Conservation (phyloP, 53 echinoderm and acorn worm genomes). For the Paelopatides confundens region DNA sequence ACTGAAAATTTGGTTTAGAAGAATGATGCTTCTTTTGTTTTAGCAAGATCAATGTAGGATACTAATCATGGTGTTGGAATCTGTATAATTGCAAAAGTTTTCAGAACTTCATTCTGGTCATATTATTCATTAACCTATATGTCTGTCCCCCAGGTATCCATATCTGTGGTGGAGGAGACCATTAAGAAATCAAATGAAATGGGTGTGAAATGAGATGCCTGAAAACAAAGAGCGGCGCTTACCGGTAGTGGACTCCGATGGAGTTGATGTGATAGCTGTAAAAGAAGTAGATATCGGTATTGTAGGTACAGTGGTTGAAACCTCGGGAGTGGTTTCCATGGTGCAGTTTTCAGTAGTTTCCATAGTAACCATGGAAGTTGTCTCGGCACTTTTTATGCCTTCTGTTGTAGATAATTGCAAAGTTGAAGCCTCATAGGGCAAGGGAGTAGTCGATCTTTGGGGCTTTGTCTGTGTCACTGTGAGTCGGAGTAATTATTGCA, state of each 20-base stretch:
- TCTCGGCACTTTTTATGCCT: not conserved
- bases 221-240: not conserved
- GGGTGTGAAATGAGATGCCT: not conserved
- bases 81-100: no score
- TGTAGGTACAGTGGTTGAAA: constrained; percentile 21
- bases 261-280: constrained; percentile 8
- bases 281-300: constrained; percentile 31
- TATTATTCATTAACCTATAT: no score
- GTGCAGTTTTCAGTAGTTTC: constrained; percentile 30
- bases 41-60: no score
- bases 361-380: constrained; percentile 12
- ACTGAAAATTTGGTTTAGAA: no score
- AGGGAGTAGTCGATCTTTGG: not conserved
- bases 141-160: no score
- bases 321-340: constrained; percentile 5
- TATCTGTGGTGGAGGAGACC: no score
- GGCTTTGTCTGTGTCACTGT: not conserved
- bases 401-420: constrained; percentile 19
- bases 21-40: no score
- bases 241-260: constrained; percentile 11
- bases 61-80: no score
- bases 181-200: not conserved
- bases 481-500: not conserved
- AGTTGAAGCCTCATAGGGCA: not conserved
- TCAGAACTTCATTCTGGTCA: no score